Base-by-base conservation (phyloP, 1,140 invertebrate species). In the Battus philenor region DNA sequence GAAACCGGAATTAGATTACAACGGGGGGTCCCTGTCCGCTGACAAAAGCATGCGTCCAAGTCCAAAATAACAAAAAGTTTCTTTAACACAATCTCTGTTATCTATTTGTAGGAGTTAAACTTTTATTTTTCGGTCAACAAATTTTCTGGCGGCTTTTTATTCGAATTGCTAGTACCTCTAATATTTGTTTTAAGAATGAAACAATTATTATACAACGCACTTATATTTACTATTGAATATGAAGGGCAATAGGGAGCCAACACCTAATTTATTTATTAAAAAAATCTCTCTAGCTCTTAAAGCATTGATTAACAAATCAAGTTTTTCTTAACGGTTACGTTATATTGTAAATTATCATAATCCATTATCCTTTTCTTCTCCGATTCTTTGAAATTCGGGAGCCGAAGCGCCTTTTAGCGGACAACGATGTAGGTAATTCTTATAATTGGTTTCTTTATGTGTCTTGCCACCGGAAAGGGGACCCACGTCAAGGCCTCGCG, bases 321-420 rank as follows among this genome's bases (percentile, higher is more conserved):
- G 12, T 18, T 17, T 20, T 8, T 39, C n/a, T 15, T 20, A 41
- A 41, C n/a, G 38, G 7, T 41, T 41, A n/a, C n/a, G n/a, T n/a
- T n/a, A n/a, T n/a, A n/a, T n/a, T n/a, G n/a, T 57, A 61, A 68
- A 76, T 72, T 67, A 67, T 58, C 47, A 39, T 77, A 78, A 83
- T 80, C 76, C 56, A 44, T 66, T 53, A 68, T 70, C 59, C 61
- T 48, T 48, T 68, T 62, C 22, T 16, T 47, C 33, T 24, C n/a
- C 38, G 50, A 63, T 81, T 77, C 73, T 75, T 78, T 78, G 69
- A 76, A 83, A 71, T 69, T 78, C 73, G 71, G 77, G 79, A 83
- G 77, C 69, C 54, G 61, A 45, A 63, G 55, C 49, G 53, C 49
- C 53, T 65, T 65, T 68, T 59, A 68, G 50, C 56, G 56, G 31